phyloP scores from a whole-genome alignment of 2,888 invertebrate genomes.

The Melanophora roralis region DNA sequence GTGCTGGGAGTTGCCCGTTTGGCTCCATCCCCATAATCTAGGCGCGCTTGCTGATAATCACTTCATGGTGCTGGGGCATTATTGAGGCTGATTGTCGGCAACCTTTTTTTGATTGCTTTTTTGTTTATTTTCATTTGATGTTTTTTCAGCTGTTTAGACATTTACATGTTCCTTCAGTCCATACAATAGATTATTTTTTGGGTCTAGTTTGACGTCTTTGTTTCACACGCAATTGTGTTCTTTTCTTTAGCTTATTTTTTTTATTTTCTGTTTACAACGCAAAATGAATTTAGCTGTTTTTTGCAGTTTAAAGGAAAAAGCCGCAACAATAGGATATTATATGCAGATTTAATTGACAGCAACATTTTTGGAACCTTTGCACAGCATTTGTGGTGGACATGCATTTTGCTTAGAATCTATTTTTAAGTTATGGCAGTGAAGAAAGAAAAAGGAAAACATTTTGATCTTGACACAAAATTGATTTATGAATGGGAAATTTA shows the following conservation, averaged over 20 bases:
- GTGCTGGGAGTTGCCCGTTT: slow-evolving; percentile 22
- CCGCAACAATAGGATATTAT: slow-evolving; percentile 17
- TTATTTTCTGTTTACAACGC: neutral
- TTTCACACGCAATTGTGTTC: slow-evolving; percentile 60
- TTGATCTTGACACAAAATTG: no score
- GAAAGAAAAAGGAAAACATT: no score
- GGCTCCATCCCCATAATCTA: slow-evolving; percentile 30
- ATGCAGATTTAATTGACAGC: slow-evolving; percentile 13
- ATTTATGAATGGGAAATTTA: no score
- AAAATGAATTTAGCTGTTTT: slow-evolving; percentile 32
- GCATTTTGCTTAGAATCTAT: no score
- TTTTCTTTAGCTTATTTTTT: neutral
- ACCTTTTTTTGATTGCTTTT: slow-evolving; percentile 22
- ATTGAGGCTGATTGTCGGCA: slow-evolving; percentile 55
- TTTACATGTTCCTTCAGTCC: slow-evolving; percentile 55
- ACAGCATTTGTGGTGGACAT: no score
- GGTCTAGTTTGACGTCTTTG: slow-evolving; percentile 60
- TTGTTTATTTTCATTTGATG: slow-evolving; percentile 18
- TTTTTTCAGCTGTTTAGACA: slow-evolving; percentile 57
- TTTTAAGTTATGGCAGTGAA: no score
- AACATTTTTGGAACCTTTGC: neutral
- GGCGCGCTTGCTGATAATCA: slow-evolving; percentile 42
- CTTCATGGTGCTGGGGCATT: slow-evolving; percentile 44
- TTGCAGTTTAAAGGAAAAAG: slow-evolving; percentile 42
- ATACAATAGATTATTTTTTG: slow-evolving; percentile 58